Evolutionary conservation across 2,888 invertebrate species (phyloP), one percentile per base, ranked within the genome.

Genomic region (Drosophila aldrichi): DNA sequence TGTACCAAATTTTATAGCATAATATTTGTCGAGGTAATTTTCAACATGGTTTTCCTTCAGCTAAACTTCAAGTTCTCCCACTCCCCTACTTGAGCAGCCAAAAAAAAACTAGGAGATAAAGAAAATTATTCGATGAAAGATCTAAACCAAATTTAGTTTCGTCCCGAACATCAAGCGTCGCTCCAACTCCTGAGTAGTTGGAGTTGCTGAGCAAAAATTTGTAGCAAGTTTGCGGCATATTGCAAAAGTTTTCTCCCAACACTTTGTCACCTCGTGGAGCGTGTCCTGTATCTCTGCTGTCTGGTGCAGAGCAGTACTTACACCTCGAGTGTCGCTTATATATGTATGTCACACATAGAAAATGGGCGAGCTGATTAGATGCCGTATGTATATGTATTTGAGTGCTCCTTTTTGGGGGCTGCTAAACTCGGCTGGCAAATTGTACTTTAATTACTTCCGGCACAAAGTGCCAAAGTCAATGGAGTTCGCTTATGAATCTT

Each of bases 371-470:
- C 77, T 84, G 84, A 83, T 83, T 82, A 65, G 65, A 77, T 25
- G 52, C 29, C 7, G 51, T 9, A 1, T 36, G 22, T 25, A 22
- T 22, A 22, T 22, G 2, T 36, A 38, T 38, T 38, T 38, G 16
- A 38, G n/a, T 20, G n/a, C 18, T 29, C 18, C 18, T 18, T 40
- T 40, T 25, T 14, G 1, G 48, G 32, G 14, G 18, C 34, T 14
- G 46, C 20, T 58, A 20, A 7, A 40, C 29, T 36, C 60, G 59
- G 57, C 43, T 62, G 54, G 69, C 61, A 84, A 84, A 84, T 88
- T 88, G 88, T 51, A 85, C 74, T 85, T 88, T 84, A 85, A 84
- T 84, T 84, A 88, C 88, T 85, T 84, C 71, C 81, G 62, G 68
- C 68, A 58, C 55, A 66, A 78, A 58, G 40, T 44, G 43, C 25